Evolutionary conservation across 2,113 vertebrate genomes (phyloP).

Genomic region (Bungarus multicinctus): DNA sequence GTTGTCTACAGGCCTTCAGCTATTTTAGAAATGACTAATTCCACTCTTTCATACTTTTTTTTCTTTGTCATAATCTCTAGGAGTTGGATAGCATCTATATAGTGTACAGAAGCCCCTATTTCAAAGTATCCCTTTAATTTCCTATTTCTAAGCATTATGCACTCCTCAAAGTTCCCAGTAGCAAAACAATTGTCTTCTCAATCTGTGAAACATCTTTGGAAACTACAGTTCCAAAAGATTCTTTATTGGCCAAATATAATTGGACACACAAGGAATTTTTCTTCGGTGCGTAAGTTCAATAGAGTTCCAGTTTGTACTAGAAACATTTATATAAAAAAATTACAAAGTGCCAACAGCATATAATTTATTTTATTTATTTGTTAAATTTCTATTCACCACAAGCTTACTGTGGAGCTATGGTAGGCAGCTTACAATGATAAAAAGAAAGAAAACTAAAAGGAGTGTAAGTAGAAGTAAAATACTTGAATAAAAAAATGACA

Average conservation of each 20-base stretch:
- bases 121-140: constrained; percentile 19
- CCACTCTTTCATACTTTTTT: background rate
- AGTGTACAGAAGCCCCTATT: background rate
- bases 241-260: too few relatives aligned
- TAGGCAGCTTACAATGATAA: too few relatives aligned
- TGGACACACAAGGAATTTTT: too few relatives aligned
- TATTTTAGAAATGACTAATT: background rate
- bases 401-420: too few relatives aligned
- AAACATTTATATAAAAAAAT: constrained; percentile 56
- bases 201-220: constrained; percentile 47
- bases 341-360: constrained; percentile 39
- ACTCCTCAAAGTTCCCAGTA: constrained; percentile 23
- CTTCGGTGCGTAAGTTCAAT: constrained; percentile 10
- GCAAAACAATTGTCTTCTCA: constrained; percentile 25
- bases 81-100: background rate
- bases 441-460: too few relatives aligned
- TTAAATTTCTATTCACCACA: too few relatives aligned
- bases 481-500: too few relatives aligned
- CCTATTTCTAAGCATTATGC: constrained; percentile 36
- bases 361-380: too few relatives aligned
- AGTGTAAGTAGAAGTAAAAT: too few relatives aligned
- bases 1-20: background rate
- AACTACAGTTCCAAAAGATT: constrained; percentile 38
- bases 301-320: constrained; percentile 42
- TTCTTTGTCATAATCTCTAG: background rate